Percentiles rank a stretch among this genome's conserved stretches.
Evolutionary conservation across 2,888 invertebrate species (phyloP).

Genomic region (Scrobipalpa atriplicella): DNA sequence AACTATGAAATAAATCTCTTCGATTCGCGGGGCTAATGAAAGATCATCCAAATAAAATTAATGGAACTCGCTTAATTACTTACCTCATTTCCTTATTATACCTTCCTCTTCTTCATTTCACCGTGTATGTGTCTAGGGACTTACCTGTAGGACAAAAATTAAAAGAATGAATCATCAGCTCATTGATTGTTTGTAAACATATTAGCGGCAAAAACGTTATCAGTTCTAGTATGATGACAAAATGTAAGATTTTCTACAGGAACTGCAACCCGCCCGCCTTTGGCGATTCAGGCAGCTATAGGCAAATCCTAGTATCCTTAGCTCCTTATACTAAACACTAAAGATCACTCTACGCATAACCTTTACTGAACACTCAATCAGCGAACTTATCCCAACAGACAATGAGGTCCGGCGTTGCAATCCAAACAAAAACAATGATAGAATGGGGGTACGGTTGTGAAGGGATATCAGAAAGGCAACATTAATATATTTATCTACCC

Average conservation of each 20-base stretch:
- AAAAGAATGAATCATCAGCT: not conserved
- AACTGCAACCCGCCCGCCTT: too few species aligned
- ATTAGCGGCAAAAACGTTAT: too few species aligned
- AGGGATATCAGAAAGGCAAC: conserved; percentile 34
- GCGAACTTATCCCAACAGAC: not conserved
- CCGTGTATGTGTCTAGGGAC: not conserved
- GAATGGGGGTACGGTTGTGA: conserved; percentile 38
- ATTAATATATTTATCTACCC: conserved; percentile 31
- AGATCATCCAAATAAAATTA: too few species aligned
- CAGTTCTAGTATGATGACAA: too few species aligned
- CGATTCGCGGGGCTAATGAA: too few species aligned
- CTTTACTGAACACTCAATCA: conserved; percentile 3
- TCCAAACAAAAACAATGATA: conserved; percentile 27
- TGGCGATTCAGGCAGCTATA: too few species aligned
- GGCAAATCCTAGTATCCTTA: not conserved
- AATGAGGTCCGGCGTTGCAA: conserved; percentile 14
- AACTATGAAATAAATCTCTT: too few species aligned
- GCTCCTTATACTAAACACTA: too few species aligned
- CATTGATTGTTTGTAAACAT: not conserved
- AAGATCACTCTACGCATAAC: not conserved
- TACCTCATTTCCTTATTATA: too few species aligned
- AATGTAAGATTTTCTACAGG: too few species aligned
- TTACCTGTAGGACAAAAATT: not conserved
- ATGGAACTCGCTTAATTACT: too few species aligned
- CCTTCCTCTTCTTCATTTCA: not conserved